A percentile compares a stretch with the other conserved stretches of the same genome.
Evolutionary conservation across 2,888 invertebrate genomes (phyloP).

Genomic region (Agelastica alni): DNA sequence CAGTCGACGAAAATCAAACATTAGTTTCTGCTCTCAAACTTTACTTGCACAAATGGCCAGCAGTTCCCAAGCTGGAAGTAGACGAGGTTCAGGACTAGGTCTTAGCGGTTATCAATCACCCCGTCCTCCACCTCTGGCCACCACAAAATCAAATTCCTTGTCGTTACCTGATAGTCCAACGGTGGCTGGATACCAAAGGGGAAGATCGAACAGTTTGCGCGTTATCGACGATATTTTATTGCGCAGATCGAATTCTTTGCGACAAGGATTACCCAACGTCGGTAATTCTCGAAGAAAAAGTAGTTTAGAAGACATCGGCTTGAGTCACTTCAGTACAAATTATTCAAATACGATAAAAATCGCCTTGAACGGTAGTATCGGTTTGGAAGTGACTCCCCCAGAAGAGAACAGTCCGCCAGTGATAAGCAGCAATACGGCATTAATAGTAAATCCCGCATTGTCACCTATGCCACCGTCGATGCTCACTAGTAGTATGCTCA

Average conservation of each 20-base stretch:
- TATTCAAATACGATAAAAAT: conserved; percentile 82
- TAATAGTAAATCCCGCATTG: conserved; percentile 58
- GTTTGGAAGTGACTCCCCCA: conserved; percentile 70
- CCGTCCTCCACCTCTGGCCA: conserved; percentile 77
- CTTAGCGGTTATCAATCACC: conserved; percentile 64
- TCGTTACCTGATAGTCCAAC: conserved; percentile 89
- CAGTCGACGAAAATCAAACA: conserved; percentile 87
- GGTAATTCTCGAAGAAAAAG: conserved; percentile 72
- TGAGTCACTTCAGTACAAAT: conserved; percentile 76
- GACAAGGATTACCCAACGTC: conserved; percentile 76
- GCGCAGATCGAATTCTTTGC: conserved; percentile 79
- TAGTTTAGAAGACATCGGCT: conserved; percentile 83
- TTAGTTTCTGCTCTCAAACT: conserved; percentile 85
- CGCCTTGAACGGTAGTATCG: conserved; percentile 83
- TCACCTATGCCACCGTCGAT: conserved; percentile 27
- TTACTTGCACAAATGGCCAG: conserved; percentile 67
- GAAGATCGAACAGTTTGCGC: conserved; percentile 79
- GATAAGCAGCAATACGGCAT: conserved; percentile 61
- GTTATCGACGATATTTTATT: conserved; percentile 85
- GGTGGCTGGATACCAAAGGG: conserved; percentile 76
- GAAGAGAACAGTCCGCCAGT: conserved; percentile 63
- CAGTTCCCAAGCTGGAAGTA: conserved; percentile 58
- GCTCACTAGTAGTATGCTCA: conserved; percentile 48
- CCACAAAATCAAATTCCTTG: conserved; percentile 86
- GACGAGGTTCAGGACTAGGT: conserved; percentile 52